Percentiles rank a stretch among this genome's conserved stretches.
Conservation (phyloP, 2,113 vertebrate genomes). For the Mystacornis crossleyi region DNA sequence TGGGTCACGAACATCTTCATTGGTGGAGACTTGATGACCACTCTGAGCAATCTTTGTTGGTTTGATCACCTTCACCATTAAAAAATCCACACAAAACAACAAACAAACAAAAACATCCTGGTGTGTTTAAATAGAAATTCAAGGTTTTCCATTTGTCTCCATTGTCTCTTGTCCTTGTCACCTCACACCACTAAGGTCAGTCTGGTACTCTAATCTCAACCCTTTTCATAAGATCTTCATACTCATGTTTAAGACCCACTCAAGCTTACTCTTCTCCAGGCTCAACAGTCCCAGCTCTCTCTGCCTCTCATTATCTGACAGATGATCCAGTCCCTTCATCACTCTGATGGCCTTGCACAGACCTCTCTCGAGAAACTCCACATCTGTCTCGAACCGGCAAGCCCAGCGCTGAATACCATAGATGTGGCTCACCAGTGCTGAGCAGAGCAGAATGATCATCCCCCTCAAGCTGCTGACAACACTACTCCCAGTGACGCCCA, state of each 20-base stretch:
- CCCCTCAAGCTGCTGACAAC: neutral
- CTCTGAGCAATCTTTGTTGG: neutral
- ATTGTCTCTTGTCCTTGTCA: neutral
- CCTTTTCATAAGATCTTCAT: neutral
- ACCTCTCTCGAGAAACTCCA: neutral
- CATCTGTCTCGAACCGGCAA: accelerated
- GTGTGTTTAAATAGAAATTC: neutral
- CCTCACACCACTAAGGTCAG: neutral
- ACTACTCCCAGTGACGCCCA: accelerated
- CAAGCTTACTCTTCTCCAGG: neutral
- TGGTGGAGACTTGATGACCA: neutral
- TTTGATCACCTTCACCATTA: neutral
- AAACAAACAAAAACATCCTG: neutral
- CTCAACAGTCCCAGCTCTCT: neutral
- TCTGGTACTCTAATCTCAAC: neutral
- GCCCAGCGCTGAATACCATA: neutral
- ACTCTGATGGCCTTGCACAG: too few relatives aligned
- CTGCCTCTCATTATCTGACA: neutral
- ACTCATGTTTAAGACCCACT: neutral
- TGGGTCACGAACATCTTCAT: neutral
- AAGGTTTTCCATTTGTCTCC: neutral
- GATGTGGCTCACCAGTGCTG: neutral
- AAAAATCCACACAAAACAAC: neutral
- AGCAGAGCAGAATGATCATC: neutral
- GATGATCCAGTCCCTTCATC: neutral